Percentiles rank a stretch among this genome's conserved stretches.
Conservation (phyloP, 2,888 invertebrate genomes). For the Caenorhabditis auriculariae region DNA sequence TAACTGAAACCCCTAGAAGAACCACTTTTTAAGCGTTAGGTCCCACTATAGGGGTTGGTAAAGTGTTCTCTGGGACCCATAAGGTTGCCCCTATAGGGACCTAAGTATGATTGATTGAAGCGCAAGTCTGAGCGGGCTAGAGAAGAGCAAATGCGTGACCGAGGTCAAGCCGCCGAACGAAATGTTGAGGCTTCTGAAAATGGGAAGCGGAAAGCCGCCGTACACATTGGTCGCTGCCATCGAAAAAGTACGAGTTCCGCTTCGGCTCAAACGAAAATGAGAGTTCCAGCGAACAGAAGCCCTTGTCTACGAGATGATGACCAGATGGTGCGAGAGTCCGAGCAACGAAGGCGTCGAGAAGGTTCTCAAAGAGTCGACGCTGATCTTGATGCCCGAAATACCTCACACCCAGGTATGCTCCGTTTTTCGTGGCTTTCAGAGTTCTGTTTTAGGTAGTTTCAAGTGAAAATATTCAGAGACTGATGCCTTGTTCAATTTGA, state of each 20-base stretch:
- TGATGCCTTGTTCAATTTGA: neutral
- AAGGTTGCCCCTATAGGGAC: too few species aligned
- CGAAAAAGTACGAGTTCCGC: constrained; percentile 41
- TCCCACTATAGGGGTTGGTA: too few species aligned
- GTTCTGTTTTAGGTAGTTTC: too few species aligned
- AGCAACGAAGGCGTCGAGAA: constrained; percentile 12
- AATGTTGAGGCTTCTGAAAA: constrained; percentile 22
- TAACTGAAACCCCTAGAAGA: too few species aligned
- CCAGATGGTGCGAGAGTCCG: constrained; percentile 28
- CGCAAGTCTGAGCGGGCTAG: constrained; percentile 33
- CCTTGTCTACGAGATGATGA: constrained; percentile 53
- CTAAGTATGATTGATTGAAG: too few species aligned
- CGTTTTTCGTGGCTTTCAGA: neutral
- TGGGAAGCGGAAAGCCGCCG: constrained; percentile 51
- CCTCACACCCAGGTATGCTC: constrained; percentile 51
- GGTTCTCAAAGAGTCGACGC: constrained; percentile 38
- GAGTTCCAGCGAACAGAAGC: constrained; percentile 55
- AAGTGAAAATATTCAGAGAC: neutral
- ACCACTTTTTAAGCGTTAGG: too few species aligned
- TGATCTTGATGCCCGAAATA: constrained; percentile 58
- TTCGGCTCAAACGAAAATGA: neutral
- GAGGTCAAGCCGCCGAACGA: constrained; percentile 12
- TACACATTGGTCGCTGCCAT: constrained; percentile 54
- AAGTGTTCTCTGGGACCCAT: too few species aligned
- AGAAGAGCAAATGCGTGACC: constrained; percentile 27